Evolutionary conservation across 2,888 invertebrate genomes (phyloP).

Genomic region (Atrina japonica): DNA sequence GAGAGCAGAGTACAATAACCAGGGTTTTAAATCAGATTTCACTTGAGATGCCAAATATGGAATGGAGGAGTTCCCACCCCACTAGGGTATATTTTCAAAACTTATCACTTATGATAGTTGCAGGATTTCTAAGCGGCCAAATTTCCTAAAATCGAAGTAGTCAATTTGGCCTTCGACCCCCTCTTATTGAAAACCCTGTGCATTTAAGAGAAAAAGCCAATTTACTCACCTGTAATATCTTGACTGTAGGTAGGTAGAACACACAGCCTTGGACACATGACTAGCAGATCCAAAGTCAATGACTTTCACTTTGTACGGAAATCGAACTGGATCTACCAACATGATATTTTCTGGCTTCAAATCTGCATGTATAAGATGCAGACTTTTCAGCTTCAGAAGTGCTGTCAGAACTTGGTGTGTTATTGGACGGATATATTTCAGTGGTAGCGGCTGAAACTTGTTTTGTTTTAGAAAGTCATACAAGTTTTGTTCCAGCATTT

Average conservation of each 20-base stretch:
- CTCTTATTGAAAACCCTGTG: too few relatives aligned
- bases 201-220: too few relatives aligned
- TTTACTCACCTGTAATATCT: slow-evolving; percentile 91
- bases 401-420: slow-evolving; percentile 97
- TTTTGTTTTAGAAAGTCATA: slow-evolving; percentile 99
- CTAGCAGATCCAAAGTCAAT: slow-evolving; percentile 99
- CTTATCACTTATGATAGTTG: too few relatives aligned
- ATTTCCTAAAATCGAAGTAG: too few relatives aligned
- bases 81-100: too few relatives aligned
- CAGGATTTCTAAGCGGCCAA: too few relatives aligned
- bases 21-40: too few relatives aligned
- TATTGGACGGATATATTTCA: slow-evolving; percentile 99
- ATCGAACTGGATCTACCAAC: slow-evolving; percentile 98
- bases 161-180: too few relatives aligned
- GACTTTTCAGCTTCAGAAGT: slow-evolving; percentile 93
- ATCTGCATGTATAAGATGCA: slow-evolving; percentile 99
- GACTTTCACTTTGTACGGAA: slow-evolving; percentile 98
- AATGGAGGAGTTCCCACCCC: too few relatives aligned
- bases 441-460: slow-evolving; percentile 98
- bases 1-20: too few relatives aligned
- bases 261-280: slow-evolving; percentile 99
- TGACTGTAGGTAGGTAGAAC: slow-evolving; percentile 99
- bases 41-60: too few relatives aligned
- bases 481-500: slow-evolving; percentile 99
- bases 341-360: slow-evolving; percentile 99